Evolutionary conservation across 2,113 vertebrate genomes (phyloP), one percentile per base, ranked within the genome.

Genomic region (Scophthalmus maximus): DNA sequence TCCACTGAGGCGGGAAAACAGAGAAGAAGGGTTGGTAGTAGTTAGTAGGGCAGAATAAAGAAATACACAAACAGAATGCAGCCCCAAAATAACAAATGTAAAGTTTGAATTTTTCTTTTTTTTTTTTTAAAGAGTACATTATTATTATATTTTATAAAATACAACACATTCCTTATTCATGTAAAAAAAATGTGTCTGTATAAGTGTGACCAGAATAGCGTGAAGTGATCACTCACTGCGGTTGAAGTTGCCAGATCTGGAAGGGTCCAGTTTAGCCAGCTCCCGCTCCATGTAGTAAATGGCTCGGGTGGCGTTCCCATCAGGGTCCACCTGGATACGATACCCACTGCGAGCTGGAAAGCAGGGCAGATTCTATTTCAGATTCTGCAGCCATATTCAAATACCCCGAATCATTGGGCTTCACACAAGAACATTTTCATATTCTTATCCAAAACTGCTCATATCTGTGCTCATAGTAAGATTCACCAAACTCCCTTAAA

Each of bases 261-360:
- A 91, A 15, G 95, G 96, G 68, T 97, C 96, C 18, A 97, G 83
- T 70, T 96, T 96, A 34, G 96, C 95, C 51, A 97, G 91, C 62
- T 97, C 95, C 46, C 90, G 92, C 85, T 97, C 96, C 96, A 96
- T 95, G 46, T 97, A 97, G 76, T 97, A 96, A 27, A 96, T 92
- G 34, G 96, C 95, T 8, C 95, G 91, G 40, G 96, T 97, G 55
- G 96, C 95, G 58, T 96, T 95, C 0, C 96, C 96, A 17, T 94
- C 93, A 15, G 95, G 95, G 75, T 91, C 95, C 59, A 96, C 96
- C 79, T 97, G 96, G 68, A 97, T 95, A 44, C 96, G 94, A 64
- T 95, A 96, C 2, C 96, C 96, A 68, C 95, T 97, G 3, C 96
- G 95, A 29, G 94, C 94, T 94, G 87, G n/a, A 44, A 26, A 27